Base-by-base conservation (phyloP, 2,113 vertebrate species). In the Strigops habroptila region DNA sequence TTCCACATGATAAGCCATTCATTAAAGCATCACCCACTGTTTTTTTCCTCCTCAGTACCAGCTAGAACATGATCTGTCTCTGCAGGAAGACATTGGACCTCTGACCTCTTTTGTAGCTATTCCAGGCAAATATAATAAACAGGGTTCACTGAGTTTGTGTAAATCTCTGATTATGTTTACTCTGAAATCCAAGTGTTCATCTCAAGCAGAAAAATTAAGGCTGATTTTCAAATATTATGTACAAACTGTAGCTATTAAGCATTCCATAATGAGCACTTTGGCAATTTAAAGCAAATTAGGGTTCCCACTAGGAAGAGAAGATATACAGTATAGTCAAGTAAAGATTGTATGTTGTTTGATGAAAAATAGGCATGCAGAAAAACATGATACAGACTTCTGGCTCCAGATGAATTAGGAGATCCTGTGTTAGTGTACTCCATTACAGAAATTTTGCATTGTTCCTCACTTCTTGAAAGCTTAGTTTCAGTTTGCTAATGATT, bases 1-100 rank as follows among this genome's bases (percentile, higher is more conserved):
- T 98, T 98, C 97, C 98, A 97, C 98, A 98, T 98, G 98, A 98
- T 98, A 98, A 98, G 97, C 98, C 98, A 98, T 98, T 98, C 98
- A 98, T 98, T 98, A 98, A 98, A 98, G 98, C 97, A 97, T 98
- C 98, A 98, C 98, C 98, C 98, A 98, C 98, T 98, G 98, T 84
- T 98, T 98, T 98, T 98, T 98, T 97, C 97, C 97, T 98, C 97
- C 97, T 97, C 96, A 85, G 79, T 97, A 98, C 97, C 98, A 98
- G 98, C 98, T 98, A 98, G 98, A 98, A 98, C 98, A 98, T 98
- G 98, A 98, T 98, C 98, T 97, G 96, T 98, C 98, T 98, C 98
- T 97, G 97, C 98, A 97, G 97, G 98, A 98, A 98, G 97, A 98
- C 90, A 86, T 97, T 97, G 98, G 97, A 98, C 98, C 97, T 98